Percentiles rank a stretch among this genome's conserved stretches.
These are phyloP conservation scores for Eilema griseolum DNA, from an alignment of 2,888 invertebrate genomes.

Conservation along the genomic window DNA sequence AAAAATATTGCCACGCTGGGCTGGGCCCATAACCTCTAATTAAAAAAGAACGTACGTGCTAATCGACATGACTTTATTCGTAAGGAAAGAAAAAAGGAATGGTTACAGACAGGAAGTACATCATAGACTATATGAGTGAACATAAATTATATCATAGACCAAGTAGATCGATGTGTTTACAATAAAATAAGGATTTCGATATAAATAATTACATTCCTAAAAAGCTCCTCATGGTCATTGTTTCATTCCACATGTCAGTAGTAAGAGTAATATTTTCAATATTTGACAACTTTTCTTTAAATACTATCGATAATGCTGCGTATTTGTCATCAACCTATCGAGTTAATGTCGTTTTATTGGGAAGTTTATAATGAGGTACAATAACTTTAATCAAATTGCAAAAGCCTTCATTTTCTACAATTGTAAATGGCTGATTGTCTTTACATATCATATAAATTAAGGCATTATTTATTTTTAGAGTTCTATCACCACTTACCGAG, in stretches of 20 bases:
- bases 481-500: constrained; percentile 33
- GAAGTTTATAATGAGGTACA: constrained; percentile 46
- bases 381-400: constrained; percentile 41
- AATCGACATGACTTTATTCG: too few species aligned
- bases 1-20: too few species aligned
- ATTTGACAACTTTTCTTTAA: constrained; percentile 22
- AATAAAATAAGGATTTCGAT: too few species aligned
- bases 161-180: too few species aligned
- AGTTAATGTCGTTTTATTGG: constrained; percentile 32
- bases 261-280: constrained; percentile 47
- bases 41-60: too few species aligned
- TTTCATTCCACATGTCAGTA: constrained; percentile 55
- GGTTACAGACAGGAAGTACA: too few species aligned
- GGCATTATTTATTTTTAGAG: constrained; percentile 47
- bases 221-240: constrained; percentile 47
- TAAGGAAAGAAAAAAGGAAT: too few species aligned
- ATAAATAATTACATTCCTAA: too few species aligned
- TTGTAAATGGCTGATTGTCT: constrained; percentile 47
- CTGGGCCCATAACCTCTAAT: too few species aligned
- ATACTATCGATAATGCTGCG: constrained; percentile 28
- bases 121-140: too few species aligned
- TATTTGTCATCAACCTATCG: constrained; percentile 50
- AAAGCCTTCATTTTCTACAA: constrained; percentile 38
- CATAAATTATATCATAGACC: too few species aligned
- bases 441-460: constrained; percentile 47